Base-by-base conservation (phyloP, 2,888 invertebrate genomes). In the Caprella mutica region DNA sequence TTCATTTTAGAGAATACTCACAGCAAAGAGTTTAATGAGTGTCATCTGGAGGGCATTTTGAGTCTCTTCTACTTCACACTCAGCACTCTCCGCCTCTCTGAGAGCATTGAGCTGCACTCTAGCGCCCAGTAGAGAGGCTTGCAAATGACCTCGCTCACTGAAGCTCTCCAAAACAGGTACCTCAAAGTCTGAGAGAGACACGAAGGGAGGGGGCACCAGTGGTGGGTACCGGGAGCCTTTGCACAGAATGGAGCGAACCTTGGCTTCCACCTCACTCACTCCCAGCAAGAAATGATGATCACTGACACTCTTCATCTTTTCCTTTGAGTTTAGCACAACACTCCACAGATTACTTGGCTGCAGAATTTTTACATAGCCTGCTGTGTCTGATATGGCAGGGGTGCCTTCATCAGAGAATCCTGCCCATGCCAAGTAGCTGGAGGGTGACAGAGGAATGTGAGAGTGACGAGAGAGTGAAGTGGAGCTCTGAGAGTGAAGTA, bases 141-240 rank as follows among this genome's bases (percentile, higher is more conserved):
- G 63, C 44, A 63, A 38, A 3, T 39, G 50, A 9, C 60, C 55
- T 21, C 59, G 56, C 42, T 64, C 65, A 5, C 56, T 59, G 17
- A 42, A 44, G 5, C 21, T 21, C 43, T 65, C 63, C 19, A 58
- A 60, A n/a, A 63, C 5, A 24, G 65, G 63, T 6, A 63, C 38
- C 55, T 80, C 79, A 69, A 89, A 77, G 2, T 82, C 77, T 64
- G 93, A 71, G 70, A 91, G 84, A 14, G 80, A 77, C 5, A 91
- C 77, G 61, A 85, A 84, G 1, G 94, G 94, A 53, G 86, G 80
- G 0, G 94, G 94, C 23, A 83, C 81, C 0, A 91, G 87, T 27
- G 83, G 79, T 0, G 96, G 96, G 75, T 86, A 94, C 17, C 82
- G 78, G 19, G 84, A 78, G n/a, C 92, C 92, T 70, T 89, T 85